A percentile compares a stretch with the other conserved stretches of the same genome.
These are phyloP conservation scores for Nephrocerus scutellatus DNA, from an alignment of 2,888 invertebrate species.

Conservation along the genomic window DNA sequence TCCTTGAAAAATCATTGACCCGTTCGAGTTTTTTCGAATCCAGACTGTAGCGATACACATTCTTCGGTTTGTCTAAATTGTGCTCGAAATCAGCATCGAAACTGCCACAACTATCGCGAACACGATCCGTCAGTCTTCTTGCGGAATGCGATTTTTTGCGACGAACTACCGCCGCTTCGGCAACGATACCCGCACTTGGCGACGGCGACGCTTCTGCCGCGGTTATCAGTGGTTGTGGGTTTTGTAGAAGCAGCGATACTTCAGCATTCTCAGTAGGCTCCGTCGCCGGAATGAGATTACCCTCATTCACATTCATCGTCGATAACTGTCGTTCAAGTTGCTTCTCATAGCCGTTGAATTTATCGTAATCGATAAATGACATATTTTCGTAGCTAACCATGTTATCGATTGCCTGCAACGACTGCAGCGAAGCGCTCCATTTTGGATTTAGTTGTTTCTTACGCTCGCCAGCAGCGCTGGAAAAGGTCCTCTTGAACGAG, in stretches of 20 bases:
- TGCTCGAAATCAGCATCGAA: conserved; percentile 41
- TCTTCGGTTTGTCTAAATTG: conserved; percentile 42
- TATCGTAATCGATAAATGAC: conserved; percentile 54
- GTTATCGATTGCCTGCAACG: conserved; percentile 52
- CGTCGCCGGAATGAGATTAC: conserved; percentile 9
- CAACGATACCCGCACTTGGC: too few species aligned
- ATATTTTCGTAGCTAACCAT: conserved; percentile 54
- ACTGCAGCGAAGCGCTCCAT: conserved; percentile 53
- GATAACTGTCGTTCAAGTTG: conserved; percentile 41
- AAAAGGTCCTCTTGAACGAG: conserved; percentile 39
- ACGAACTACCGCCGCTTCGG: conserved; percentile 13
- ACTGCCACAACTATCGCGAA: conserved; percentile 25
- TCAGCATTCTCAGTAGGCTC: background rate
- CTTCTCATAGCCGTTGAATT: conserved; percentile 49
- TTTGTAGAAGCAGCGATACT: conserved; percentile 10
- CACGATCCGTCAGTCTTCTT: conserved; percentile 24
- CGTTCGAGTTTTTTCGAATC: conserved; percentile 42
- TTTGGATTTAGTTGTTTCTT: conserved; percentile 37
- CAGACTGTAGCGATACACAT: conserved; percentile 45
- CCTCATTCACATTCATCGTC: conserved; percentile 34
- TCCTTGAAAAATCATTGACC: conserved; percentile 40
- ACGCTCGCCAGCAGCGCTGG: conserved; percentile 23
- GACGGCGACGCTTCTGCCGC: conserved; percentile 5
- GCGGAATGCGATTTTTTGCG: conserved; percentile 15
- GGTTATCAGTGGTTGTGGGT: conserved; percentile 13